Evolutionary conservation across 2,797 vertebrate genomes (phyloP).

Genomic region (Sebastes kiyomatsui): DNA sequence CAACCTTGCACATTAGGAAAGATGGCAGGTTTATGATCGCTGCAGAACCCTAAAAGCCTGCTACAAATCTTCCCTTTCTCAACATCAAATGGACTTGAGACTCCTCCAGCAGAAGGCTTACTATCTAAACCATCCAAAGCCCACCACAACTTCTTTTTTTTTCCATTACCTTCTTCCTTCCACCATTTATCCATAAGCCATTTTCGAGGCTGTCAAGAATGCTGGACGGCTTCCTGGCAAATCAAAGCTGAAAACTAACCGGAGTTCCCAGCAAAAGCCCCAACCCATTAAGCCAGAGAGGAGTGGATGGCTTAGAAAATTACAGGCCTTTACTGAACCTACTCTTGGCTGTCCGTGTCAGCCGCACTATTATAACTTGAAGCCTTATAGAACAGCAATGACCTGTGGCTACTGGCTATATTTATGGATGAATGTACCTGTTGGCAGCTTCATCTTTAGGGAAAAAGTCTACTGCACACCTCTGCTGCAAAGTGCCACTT

Average conservation of each 20-base stretch:
- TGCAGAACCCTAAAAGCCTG: conserved; percentile 46
- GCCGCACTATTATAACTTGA: conserved; percentile 43
- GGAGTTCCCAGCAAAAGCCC: conserved; percentile 45
- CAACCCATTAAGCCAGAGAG: conserved; percentile 64
- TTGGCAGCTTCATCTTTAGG: conserved; percentile 13
- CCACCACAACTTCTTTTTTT: conserved; percentile 42
- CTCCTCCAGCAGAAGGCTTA: conserved; percentile 62
- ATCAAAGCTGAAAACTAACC: conserved; percentile 65
- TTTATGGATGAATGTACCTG: conserved; percentile 37
- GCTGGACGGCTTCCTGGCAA: conserved; percentile 61
- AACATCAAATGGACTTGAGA: conserved; percentile 63
- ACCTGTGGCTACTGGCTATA: neutral
- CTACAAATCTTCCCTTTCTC: conserved; percentile 67
- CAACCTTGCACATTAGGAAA: conserved; percentile 30
- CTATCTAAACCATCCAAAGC: conserved; percentile 71
- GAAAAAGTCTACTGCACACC: neutral
- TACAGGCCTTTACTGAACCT: conserved; percentile 60
- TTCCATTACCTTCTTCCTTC: conserved; percentile 57
- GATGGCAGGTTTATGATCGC: conserved; percentile 59
- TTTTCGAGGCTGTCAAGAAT: conserved; percentile 71
- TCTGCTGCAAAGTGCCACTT: neutral
- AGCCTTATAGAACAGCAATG: conserved; percentile 16
- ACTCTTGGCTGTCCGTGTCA: conserved; percentile 40
- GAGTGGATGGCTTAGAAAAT: conserved; percentile 66
- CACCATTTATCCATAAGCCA: conserved; percentile 58